Conservation (phyloP, 2,797 vertebrate species). For the Neoniphon sammara region DNA sequence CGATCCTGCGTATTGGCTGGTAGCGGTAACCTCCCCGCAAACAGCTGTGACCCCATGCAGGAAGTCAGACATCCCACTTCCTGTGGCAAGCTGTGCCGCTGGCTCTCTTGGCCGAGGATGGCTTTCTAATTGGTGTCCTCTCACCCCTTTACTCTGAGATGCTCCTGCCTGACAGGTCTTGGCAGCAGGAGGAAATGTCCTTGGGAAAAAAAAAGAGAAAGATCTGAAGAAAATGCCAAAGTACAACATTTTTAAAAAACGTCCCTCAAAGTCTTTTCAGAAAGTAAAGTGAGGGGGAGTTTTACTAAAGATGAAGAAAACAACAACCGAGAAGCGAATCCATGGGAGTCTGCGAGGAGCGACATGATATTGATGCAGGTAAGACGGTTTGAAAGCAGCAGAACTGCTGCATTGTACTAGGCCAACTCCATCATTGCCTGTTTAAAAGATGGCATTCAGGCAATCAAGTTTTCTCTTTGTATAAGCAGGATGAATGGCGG, state of each 20-base stretch:
- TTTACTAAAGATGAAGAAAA: constrained; percentile 81
- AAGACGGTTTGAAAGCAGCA: constrained; percentile 81
- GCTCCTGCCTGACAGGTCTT: constrained; percentile 93
- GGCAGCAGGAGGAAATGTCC: constrained; percentile 94
- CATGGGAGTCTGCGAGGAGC: constrained; percentile 49
- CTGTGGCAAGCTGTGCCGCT: constrained; percentile 93
- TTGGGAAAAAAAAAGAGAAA: constrained; percentile 91
- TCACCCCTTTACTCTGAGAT: constrained; percentile 92
- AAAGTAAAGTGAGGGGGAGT: constrained; percentile 83
- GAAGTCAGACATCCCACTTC: constrained; percentile 89
- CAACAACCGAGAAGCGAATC: constrained; percentile 51
- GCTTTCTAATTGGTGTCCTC: constrained; percentile 98
- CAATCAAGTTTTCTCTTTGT: constrained; percentile 74
- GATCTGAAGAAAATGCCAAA: constrained; percentile 87
- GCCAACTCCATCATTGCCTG: constrained; percentile 78
- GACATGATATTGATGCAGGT: constrained; percentile 79
- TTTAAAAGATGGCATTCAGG: constrained; percentile 79
- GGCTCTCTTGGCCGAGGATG: constrained; percentile 89
- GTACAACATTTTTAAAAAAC: constrained; percentile 84
- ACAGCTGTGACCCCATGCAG: constrained; percentile 93
- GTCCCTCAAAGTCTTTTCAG: constrained; percentile 76
- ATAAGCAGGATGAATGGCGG: constrained; percentile 36
- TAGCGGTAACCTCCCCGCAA: constrained; percentile 83
- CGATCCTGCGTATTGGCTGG: constrained; percentile 78
- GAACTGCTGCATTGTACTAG: constrained; percentile 86